phyloP scores from a whole-genome alignment of 2,888 invertebrate genomes.

The Onthophagus sagittarius region DNA sequence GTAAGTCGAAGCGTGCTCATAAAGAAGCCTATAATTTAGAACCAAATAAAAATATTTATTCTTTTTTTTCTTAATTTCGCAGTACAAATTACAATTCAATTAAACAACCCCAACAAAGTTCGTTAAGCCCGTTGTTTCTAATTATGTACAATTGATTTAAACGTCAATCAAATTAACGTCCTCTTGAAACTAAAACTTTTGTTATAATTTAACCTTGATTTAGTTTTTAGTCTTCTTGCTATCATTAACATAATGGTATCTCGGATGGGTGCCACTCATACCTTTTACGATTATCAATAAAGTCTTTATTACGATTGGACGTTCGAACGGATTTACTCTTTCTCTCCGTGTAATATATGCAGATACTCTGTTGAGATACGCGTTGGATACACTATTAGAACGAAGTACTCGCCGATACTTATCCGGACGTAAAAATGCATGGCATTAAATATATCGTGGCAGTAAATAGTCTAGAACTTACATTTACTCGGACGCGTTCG shows the following conservation, averaged over 20 bases:
- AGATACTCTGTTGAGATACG: not conserved
- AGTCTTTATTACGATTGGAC: not conserved
- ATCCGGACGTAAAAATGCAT: not conserved
- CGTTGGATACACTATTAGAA: not conserved
- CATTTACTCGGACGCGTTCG: not conserved
- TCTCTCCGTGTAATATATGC: slow-evolving; percentile 2
- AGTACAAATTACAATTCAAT: too few relatives aligned
- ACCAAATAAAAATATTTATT: not conserved
- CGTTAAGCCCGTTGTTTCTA: too few relatives aligned
- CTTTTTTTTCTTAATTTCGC: too few relatives aligned
- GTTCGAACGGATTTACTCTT: not conserved
- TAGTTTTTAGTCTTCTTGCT: not conserved
- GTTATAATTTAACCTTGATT: too few relatives aligned
- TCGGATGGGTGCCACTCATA: not conserved
- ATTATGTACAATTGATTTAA: too few relatives aligned
- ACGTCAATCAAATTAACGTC: too few relatives aligned
- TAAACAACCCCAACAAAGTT: too few relatives aligned
- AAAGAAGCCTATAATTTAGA: not conserved
- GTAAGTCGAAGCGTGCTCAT: not conserved
- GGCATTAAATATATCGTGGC: not conserved
- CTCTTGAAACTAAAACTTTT: too few relatives aligned
- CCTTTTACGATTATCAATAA: slow-evolving; percentile 7
- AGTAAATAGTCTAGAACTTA: not conserved
- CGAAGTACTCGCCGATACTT: slow-evolving; percentile 1
- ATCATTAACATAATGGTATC: not conserved